Conservation (phyloP, 2,797 vertebrate genomes). For the Oceanodroma leucorhoa region DNA sequence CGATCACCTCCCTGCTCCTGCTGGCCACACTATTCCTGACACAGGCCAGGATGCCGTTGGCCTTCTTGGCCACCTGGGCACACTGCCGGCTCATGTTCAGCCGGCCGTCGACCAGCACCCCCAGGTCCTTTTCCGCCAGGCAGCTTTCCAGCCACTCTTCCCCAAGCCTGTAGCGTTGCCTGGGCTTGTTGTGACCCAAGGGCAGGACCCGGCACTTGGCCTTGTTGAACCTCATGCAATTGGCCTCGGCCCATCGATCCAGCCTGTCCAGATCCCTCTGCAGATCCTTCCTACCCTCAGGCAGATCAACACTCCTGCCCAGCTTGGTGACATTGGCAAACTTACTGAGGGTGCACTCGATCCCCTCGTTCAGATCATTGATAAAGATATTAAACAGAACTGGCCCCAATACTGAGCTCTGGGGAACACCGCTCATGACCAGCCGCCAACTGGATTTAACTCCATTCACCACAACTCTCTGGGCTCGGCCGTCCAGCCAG, state of each 20-base stretch:
- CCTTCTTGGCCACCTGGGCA: too few relatives aligned
- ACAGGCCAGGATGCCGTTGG: too few relatives aligned
- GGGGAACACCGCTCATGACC: background rate
- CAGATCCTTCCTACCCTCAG: background rate
- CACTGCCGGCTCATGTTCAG: too few relatives aligned
- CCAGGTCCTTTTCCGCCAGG: too few relatives aligned
- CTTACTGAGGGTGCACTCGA: background rate
- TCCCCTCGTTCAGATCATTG: background rate
- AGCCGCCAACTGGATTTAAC: background rate
- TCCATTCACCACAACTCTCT: background rate
- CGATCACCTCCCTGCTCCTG: too few relatives aligned
- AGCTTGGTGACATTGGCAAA: background rate
- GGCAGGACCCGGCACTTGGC: background rate
- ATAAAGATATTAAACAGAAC: background rate
- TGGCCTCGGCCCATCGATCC: accelerated
- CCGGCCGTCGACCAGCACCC: too few relatives aligned
- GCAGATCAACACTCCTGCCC: background rate
- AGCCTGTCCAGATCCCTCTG: background rate
- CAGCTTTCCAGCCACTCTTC: too few relatives aligned
- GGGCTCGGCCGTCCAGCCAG: background rate
- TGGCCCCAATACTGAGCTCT: background rate
- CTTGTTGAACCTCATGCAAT: background rate
- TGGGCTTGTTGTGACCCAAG: background rate
- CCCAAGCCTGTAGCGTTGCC: background rate
- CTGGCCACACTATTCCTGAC: too few relatives aligned